Evolutionary conservation across 2,888 invertebrate species (phyloP).

Genomic region (Leucophenga maculata): DNA sequence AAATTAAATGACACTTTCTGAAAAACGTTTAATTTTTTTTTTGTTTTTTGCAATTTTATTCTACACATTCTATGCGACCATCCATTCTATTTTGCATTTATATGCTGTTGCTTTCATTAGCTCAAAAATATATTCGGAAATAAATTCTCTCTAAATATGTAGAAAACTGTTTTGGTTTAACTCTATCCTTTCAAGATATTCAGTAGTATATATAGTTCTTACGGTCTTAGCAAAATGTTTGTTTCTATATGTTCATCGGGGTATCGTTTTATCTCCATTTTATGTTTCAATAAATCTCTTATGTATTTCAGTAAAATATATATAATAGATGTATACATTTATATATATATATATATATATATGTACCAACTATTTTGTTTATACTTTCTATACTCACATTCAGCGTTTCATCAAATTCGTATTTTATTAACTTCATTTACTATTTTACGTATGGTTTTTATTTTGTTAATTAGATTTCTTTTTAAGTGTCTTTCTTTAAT

Average conservation of each 20-base stretch:
- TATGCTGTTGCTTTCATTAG: background rate
- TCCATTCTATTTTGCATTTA: background rate
- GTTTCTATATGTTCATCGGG: too few relatives aligned
- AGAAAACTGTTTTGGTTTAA: conserved; percentile 43
- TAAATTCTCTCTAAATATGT: conserved; percentile 51
- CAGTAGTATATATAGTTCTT: background rate
- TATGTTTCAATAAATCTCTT: conserved; percentile 11
- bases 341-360: conserved; percentile 33
- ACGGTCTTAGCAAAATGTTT: background rate
- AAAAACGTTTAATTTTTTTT: background rate
- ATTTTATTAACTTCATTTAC: conserved; percentile 59
- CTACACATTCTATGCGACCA: background rate
- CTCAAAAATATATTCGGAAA: conserved; percentile 8
- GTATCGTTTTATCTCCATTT: background rate
- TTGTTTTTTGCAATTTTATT: background rate
- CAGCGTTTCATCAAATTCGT: conserved; percentile 67
- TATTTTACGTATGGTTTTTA: conserved; percentile 55
- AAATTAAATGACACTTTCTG: too few relatives aligned
- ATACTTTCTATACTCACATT: conserved; percentile 64
- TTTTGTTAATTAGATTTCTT: conserved; percentile 10
- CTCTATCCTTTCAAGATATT: conserved; percentile 11
- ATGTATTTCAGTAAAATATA: conserved; percentile 23
- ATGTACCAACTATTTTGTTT: conserved; percentile 29
- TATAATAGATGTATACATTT: conserved; percentile 39
- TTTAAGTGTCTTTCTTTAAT: background rate